Conservation (phyloP, 1,140 invertebrate genomes). For the Meloidogyne floridensis region DNA sequence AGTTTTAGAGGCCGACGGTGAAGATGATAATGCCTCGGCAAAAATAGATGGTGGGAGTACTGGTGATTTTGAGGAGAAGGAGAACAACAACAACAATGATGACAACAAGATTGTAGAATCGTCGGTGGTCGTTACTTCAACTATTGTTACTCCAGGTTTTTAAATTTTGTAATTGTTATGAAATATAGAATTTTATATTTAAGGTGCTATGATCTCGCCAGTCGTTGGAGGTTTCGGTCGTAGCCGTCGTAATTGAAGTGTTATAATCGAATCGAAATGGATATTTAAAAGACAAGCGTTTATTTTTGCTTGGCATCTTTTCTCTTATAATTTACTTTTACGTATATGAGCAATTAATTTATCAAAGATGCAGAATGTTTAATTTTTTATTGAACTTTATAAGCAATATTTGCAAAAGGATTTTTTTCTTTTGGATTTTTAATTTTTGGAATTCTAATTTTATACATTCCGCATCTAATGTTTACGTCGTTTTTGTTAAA, state of each 20-base stretch:
- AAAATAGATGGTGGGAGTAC: neutral
- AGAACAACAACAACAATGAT: slow-evolving; percentile 1
- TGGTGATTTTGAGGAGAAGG: neutral
- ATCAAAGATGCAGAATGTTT: neutral
- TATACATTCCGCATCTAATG: neutral
- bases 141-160: slow-evolving; percentile 6
- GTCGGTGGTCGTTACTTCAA: neutral
- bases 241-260: slow-evolving; percentile 3
- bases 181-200: neutral
- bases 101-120: neutral
- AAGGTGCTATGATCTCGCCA: slow-evolving; percentile 20
- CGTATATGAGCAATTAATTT: neutral
- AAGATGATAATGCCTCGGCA: neutral
- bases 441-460: neutral
- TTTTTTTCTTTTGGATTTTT: neutral
- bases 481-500: neutral
- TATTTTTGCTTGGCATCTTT: neutral
- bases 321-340: neutral
- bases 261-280: neutral
- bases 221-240: slow-evolving; percentile 25
- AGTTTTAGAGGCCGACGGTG: neutral
- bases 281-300: neutral
- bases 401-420: neutral
- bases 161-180: neutral
- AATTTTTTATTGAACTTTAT: neutral